Percentiles rank a stretch among this genome's conserved stretches.
Evolutionary conservation across 2,888 invertebrate genomes (phyloP).

Genomic region (Mechanitis messenoides): DNA sequence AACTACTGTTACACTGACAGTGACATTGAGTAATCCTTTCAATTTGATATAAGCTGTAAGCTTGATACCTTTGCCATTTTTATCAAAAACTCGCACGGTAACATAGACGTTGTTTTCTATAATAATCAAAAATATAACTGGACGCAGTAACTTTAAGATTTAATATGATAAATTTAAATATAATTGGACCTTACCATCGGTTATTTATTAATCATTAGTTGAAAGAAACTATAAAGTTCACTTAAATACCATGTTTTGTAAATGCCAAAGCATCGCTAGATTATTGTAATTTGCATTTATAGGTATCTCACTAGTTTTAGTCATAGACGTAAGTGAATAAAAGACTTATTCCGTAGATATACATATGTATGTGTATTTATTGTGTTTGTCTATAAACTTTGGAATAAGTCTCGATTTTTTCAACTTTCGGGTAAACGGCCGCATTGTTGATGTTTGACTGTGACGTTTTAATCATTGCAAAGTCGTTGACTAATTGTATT

Average conservation of each 20-base stretch:
- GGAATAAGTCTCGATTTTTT: conserved; percentile 66
- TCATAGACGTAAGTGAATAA: conserved; percentile 64
- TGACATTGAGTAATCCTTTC: too few relatives aligned
- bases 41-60: too few relatives aligned
- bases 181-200: neutral
- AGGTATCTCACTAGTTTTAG: conserved; percentile 74
- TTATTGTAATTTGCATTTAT: conserved; percentile 75
- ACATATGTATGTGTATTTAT: conserved; percentile 50
- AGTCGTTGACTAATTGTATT: conserved; percentile 26
- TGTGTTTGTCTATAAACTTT: conserved; percentile 52
- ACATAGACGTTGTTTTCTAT: too few relatives aligned
- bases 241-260: conserved; percentile 70
- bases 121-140: neutral
- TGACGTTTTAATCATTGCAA: conserved; percentile 24
- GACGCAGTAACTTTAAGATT: neutral
- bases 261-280: conserved; percentile 78
- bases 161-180: neutral
- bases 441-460: conserved; percentile 23
- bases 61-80: too few relatives aligned
- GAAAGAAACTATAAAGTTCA: conserved; percentile 21
- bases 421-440: conserved; percentile 30
- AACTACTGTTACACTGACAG: too few relatives aligned
- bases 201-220: neutral
- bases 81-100: too few relatives aligned
- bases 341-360: conserved; percentile 73